A percentile compares a stretch with the other conserved stretches of the same genome.
phyloP scores from a whole-genome alignment of 2,797 vertebrate species.

The Myiothlypis chrysogaster region DNA sequence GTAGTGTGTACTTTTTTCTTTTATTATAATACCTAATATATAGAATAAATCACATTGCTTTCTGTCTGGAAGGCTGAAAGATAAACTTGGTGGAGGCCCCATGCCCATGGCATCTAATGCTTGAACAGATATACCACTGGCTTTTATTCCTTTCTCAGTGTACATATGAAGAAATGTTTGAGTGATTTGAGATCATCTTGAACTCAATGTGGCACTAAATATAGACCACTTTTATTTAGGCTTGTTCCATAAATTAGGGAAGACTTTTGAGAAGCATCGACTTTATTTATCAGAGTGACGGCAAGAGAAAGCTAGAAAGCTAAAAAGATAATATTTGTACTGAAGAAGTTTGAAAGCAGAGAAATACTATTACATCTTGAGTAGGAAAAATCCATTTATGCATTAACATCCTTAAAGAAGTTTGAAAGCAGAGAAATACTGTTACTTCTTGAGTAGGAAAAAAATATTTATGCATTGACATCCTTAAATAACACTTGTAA shows the following conservation, averaged over 20 bases:
- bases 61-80: neutral
- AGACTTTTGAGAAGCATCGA: neutral
- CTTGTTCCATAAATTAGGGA: neutral
- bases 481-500: neutral
- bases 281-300: neutral
- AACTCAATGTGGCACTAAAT: neutral
- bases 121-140: neutral
- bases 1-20: neutral
- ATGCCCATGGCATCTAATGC: neutral
- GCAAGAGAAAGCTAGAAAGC: neutral
- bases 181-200: neutral
- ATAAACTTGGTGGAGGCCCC: neutral
- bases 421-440: neutral
- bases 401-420: neutral
- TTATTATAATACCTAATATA: neutral
- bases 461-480: neutral
- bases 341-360: neutral
- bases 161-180: neutral
- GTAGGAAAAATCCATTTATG: neutral
- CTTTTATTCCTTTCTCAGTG: neutral
- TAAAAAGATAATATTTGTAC: neutral
- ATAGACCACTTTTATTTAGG: neutral
- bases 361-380: neutral
- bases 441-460: neutral
- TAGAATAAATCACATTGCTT: neutral